Base-by-base conservation (phyloP, 2,113 vertebrate genomes). In the Notothenia coriiceps region DNA sequence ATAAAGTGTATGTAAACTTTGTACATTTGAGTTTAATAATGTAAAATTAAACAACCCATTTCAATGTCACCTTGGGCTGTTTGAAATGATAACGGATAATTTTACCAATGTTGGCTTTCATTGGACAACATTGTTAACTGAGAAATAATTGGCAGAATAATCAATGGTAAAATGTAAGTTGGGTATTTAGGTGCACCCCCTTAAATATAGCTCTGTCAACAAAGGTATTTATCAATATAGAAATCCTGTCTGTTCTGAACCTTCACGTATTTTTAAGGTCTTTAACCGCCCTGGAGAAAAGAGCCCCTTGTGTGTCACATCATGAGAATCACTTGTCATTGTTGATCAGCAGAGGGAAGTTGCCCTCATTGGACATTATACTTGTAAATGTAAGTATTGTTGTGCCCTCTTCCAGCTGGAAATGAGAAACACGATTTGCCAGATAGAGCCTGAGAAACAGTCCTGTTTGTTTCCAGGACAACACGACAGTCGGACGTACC, bases 381-480 rank as follows among this genome's bases (percentile, higher is more conserved):
- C 6, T 20, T 14, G 63, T 12, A 52, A 44, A 76, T 66, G 0
- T 10, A 22, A 49, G 33, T 40, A 12, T 69, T 70, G 25, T 67
- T 70, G 64, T 68, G 46, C 7, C 12, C 18, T 60, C 20, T 57
- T 83, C 51, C 43, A 62, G 61, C 50, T 20, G 40, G 40, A 74
- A 77, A 61, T 86, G 17, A 79, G 25, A 86, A 29, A 25, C 33
- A 40, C 49, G 54, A 66, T 57, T 1, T 62, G 14, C 69, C 46
- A 43, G 44, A 54, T 7, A 35, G 62, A 62, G 25, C 25, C 22
- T 1, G 29, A 74, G 43, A 75, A 86, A 78, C 49, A 73, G 68
- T 70, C 64, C 77, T 77, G 87, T 88, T 80, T 51, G 83, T 89
- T 92, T 88, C 87, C 91, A 86, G 70, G 74, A 80, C 80, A 79